phyloP scores from a whole-genome alignment of 2,888 invertebrate genomes.

The Leucoma salicis region DNA sequence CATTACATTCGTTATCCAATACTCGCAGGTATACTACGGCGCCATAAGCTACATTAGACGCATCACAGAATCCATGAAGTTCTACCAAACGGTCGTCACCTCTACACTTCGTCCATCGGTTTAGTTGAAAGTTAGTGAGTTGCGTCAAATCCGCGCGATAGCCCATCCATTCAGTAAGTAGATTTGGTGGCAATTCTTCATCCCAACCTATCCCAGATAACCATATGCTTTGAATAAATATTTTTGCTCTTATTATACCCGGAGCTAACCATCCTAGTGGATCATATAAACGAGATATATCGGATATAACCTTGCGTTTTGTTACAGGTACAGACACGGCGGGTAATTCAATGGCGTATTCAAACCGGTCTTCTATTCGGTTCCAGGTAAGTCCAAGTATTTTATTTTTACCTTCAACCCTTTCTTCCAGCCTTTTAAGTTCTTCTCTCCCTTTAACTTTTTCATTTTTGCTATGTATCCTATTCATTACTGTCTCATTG shows the following conservation, averaged over 20 bases:
- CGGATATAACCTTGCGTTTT: conserved; percentile 28
- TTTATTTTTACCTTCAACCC: conserved; percentile 11
- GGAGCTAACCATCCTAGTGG: conserved; percentile 14
- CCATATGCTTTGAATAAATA: conserved; percentile 11
- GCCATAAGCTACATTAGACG: conserved; percentile 1
- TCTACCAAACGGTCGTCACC: background rate
- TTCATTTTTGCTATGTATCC: background rate
- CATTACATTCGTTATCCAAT: background rate
- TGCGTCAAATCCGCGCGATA: conserved; percentile 14
- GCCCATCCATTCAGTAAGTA: conserved; percentile 22
- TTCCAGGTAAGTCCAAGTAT: conserved; percentile 10
- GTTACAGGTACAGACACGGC: conserved; percentile 12
- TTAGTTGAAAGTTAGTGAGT: conserved; percentile 12
- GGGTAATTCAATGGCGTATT: conserved; percentile 19
- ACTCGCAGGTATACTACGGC: background rate
- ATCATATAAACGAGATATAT: conserved; percentile 22
- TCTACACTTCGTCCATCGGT: conserved; percentile 17
- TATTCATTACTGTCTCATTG: background rate
- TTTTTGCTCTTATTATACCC: conserved; percentile 7
- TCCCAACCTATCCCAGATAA: conserved; percentile 15
- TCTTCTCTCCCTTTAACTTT: no score
- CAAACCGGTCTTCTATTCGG: conserved; percentile 16
- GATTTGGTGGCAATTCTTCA: conserved; percentile 2
- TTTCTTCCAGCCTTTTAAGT: conserved; percentile 18
- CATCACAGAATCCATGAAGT: conserved; percentile 1